Base-by-base conservation (phyloP, 2,888 invertebrate genomes). In the Microdon myrmicae region DNA sequence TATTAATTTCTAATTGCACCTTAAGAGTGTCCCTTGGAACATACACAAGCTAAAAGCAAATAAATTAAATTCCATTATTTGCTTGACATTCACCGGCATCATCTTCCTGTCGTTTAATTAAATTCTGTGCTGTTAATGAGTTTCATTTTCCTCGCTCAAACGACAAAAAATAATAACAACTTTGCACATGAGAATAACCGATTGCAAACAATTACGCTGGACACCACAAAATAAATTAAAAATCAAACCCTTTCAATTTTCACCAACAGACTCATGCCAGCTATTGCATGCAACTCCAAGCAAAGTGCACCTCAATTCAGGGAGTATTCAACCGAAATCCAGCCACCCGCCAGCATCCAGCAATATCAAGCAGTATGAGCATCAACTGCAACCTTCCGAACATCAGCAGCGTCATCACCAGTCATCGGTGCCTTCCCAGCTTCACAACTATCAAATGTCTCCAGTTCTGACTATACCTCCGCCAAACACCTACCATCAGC, bases 211-310 rank as follows among this genome's bases (percentile, higher is more conserved):
- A n/a, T n/a, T n/a, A n/a, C n/a, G n/a, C n/a, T n/a, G n/a, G n/a
- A n/a, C n/a, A n/a, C 1, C 25, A 35, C 9, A 35, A 13, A 43
- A 25, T 31, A 8, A 31, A 48, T 23, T 37, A 12, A 37, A 34
- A 55, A 47, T 35, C 45, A 53, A 51, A 61, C 12, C 34, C 12
- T 67, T 55, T 53, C 43, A 61, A 35, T 67, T 53, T 47, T 39
- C 25, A 39, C 67, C 45, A 59, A 41, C 71, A 79, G 79, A 80
- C 71, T 76, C 75, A 66, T 77, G 77, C 72, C 79, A 78, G 64
- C 73, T 79, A 67, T 72, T 79, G 70, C 74, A 73, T 67, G 75
- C 69, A 61, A 74, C 76, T 39, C 73, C 77, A 49, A 71, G 71
- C 49, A 75, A 76, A 72, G 68, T 75, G 34, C 73, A 74, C 60